Evolutionary conservation across 2,113 vertebrate genomes (phyloP), one percentile per base, ranked within the genome.

Genomic region (Leptobrachium ailaonicum): DNA sequence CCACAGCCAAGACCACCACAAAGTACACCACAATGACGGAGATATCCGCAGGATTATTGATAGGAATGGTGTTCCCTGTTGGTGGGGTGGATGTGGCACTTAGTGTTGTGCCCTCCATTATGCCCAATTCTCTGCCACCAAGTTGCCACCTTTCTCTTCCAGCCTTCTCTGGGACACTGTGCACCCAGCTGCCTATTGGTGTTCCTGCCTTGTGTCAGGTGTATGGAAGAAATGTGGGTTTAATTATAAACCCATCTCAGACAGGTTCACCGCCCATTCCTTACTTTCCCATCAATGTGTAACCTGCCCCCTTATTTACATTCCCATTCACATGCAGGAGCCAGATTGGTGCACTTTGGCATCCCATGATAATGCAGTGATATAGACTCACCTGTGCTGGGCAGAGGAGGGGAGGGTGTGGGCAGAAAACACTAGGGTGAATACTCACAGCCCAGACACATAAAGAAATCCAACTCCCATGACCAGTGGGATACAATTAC

Each of bases 11-110:
- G 69, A 99, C 97, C 11, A 98, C 79, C 82, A 98, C 0, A 82
- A 99, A 99, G 86, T 99, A 99, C 82, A 97, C 4, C 71, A 98
- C 90, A 47, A 99, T 99, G 71, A 99, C 95, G 0, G 94, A 94
- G 85, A 99, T 99, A 84, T 99, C 97, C 0, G 96, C 96, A 0
- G 97, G 0, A 71, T 99, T 99, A 77, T 94, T 94, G 74, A 99
- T 87, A 0, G 77, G 86, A 0, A 84, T 13, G 2, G 43, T 0
- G 9, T 58, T 9, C 1, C 8, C 7, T 0, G 73, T 0, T 14
- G 81, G 80, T 1, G 14, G 2, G 0, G 45, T 0, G 0, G 82
- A 10, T 1, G 73, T 1, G 1, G 60, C 1, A 76, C 75, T 79
- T 82, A 11, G 83, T 43, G 82, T 82, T 41, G 82, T 82, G 2